A percentile compares a stretch with the other conserved stretches of the same genome.
phyloP scores from a whole-genome alignment of 1,140 invertebrate species.

The Formica selysi region DNA sequence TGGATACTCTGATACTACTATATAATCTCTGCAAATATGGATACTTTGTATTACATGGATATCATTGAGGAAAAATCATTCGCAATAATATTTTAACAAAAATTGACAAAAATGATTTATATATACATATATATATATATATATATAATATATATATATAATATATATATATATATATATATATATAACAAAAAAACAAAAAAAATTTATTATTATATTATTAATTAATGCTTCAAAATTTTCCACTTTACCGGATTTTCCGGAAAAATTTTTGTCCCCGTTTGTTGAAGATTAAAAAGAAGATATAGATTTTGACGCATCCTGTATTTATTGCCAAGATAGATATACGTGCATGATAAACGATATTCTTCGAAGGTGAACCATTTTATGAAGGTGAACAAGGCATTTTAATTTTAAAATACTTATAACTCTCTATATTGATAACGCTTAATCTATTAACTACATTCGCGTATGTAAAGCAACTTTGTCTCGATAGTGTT shows the following conservation, averaged over 20 bases:
- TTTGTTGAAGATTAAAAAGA: not conserved
- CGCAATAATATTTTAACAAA: not conserved
- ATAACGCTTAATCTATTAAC: not conserved
- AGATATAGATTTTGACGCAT: not conserved
- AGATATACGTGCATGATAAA: conserved; percentile 2
- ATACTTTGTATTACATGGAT: not conserved
- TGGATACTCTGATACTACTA: not conserved
- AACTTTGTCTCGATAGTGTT: not conserved
- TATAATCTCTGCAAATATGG: not conserved
- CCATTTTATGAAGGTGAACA: not conserved
- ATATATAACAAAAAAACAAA: not conserved
- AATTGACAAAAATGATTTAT: not conserved
- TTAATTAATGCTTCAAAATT: not conserved
- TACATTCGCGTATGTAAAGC: not conserved
- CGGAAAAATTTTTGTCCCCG: not conserved
- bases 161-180: not conserved
- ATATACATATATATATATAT: too few species aligned
- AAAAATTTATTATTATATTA: not conserved
- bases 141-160: too few species aligned
- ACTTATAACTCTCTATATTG: not conserved
- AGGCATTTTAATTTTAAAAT: conserved; percentile 7
- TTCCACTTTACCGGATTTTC: not conserved
- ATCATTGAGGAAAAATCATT: not conserved
- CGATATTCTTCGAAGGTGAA: not conserved
- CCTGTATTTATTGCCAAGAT: not conserved